Conservation (phyloP, 2,888 invertebrate genomes). For the Fragum whitleyi region DNA sequence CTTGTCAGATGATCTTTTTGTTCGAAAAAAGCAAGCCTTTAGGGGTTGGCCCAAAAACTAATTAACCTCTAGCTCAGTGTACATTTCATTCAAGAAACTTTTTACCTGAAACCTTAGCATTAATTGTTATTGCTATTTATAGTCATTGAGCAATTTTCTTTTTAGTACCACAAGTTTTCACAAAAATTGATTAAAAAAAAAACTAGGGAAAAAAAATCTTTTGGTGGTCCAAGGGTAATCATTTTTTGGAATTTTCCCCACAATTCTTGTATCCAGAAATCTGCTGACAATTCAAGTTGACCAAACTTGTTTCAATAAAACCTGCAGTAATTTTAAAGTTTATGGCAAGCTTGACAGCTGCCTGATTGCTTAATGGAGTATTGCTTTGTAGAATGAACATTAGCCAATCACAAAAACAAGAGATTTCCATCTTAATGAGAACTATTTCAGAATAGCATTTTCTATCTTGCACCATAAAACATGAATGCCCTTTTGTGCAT, state of each 20-base stretch:
- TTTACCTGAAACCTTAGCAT: no score
- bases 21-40: no score
- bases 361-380: constrained; percentile 23
- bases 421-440: background rate
- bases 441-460: constrained; percentile 5
- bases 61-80: no score
- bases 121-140: no score
- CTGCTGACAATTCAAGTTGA: background rate
- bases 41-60: no score
- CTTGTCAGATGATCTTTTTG: no score
- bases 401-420: background rate
- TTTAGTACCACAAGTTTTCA: no score
- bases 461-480: background rate
- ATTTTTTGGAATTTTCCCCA: background rate
- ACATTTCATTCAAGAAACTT: no score
- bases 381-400: constrained; percentile 10
- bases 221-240: background rate
- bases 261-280: background rate
- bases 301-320: constrained; percentile 15
- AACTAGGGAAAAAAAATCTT: no score
- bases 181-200: no score
- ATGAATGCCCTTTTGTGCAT: background rate
- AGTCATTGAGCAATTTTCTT: no score
- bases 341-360: constrained; percentile 17
- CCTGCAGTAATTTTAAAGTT: background rate